Percentiles rank a stretch among this genome's conserved stretches.
Evolutionary conservation across 2,113 vertebrate genomes (phyloP).

Genomic region (Vulpes vulpes): DNA sequence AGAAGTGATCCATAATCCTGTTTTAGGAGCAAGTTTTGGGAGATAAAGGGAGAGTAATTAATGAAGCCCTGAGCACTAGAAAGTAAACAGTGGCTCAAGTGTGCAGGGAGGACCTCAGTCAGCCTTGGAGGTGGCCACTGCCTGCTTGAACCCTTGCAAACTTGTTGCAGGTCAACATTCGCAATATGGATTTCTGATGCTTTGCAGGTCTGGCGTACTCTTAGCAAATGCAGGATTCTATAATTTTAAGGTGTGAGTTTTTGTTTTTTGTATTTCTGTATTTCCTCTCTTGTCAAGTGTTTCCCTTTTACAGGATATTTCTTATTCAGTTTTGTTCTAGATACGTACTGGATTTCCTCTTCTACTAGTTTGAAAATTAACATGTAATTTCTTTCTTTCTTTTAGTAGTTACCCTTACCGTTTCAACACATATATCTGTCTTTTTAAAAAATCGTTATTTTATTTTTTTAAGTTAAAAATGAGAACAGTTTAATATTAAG

Average conservation of each 20-base stretch:
- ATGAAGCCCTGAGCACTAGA: not conserved
- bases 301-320: constrained; percentile 3
- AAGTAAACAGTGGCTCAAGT: not conserved
- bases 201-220: not conserved
- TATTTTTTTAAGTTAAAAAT: not conserved
- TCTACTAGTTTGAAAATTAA: not conserved
- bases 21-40: not conserved
- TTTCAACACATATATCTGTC: not conserved
- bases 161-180: not conserved
- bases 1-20: not conserved
- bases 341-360: not conserved
- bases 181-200: not conserved
- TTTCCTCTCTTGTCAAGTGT: not conserved
- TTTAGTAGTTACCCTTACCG: not conserved
- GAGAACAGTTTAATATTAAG: no score
- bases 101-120: not conserved
- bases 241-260: not conserved
- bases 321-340: constrained; percentile 34
- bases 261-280: not conserved
- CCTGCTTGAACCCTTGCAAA: rapidly evolving
- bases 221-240: not conserved
- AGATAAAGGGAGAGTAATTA: not conserved
- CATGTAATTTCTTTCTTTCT: not conserved
- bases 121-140: not conserved
- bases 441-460: not conserved